phyloP scores from a whole-genome alignment of 2,888 invertebrate species.

The Acanthosepion esculentum region DNA sequence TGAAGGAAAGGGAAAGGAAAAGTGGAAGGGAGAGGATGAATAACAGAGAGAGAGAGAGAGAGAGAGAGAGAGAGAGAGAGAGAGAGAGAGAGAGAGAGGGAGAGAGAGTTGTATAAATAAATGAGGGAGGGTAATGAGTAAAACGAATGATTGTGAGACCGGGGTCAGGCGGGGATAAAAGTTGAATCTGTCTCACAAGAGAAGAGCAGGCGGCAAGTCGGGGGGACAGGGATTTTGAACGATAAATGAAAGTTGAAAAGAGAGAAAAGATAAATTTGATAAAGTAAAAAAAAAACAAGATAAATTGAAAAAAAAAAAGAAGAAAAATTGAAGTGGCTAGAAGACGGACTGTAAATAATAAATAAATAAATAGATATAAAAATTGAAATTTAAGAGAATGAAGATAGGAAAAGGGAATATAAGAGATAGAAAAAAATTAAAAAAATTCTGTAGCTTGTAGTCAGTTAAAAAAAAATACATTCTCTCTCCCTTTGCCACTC shows the following conservation, averaged over 20 bases:
- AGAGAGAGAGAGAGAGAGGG: neutral
- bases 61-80: neutral
- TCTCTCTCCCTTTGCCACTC: neutral
- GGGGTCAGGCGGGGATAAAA: neutral
- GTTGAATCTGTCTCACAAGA: neutral
- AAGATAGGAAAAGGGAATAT: neutral
- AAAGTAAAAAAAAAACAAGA: neutral
- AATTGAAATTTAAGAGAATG: constrained; percentile 33
- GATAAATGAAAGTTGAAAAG: constrained; percentile 33
- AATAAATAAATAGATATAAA: constrained; percentile 33
- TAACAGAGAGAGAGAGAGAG: neutral
- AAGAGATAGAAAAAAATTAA: neutral
- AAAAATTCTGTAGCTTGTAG: neutral
- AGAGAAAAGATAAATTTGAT: neutral
- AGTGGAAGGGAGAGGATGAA: neutral
- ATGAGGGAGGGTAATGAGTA: neutral
- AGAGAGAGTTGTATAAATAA: neutral
- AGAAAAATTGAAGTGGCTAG: neutral
- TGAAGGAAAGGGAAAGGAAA: neutral
- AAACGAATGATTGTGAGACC: neutral
- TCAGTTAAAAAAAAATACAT: too few relatives aligned
- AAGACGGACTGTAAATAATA: neutral
- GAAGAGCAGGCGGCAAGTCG: neutral
- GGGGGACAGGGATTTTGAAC: neutral
- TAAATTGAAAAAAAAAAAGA: neutral